Conservation (phyloP, 2,113 vertebrate genomes). For the Megaptera novaeangliae region DNA sequence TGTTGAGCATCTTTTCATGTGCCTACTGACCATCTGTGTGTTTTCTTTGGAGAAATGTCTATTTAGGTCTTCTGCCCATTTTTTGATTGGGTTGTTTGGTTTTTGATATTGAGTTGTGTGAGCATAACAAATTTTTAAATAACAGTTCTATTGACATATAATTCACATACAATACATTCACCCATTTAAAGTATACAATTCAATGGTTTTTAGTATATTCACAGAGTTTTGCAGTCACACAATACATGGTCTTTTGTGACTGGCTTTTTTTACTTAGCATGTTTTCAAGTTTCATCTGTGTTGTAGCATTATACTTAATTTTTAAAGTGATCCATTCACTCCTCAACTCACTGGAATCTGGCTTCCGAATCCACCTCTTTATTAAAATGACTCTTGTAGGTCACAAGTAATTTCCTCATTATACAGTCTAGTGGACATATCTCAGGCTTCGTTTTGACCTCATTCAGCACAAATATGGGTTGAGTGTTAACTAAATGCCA, state of each 20-base stretch:
- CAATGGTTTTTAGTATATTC: not conserved
- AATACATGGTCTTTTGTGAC: not conserved
- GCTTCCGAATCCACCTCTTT: not conserved
- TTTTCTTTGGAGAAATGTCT: not conserved
- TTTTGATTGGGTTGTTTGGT: not conserved
- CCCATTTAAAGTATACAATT: not conserved
- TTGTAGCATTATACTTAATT: not conserved
- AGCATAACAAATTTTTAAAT: not conserved
- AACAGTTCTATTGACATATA: not conserved
- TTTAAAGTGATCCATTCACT: not conserved
- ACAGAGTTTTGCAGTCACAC: not conserved
- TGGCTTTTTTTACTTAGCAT: not conserved
- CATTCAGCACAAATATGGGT: not conserved
- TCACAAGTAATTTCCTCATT: not conserved
- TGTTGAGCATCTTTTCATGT: not conserved
- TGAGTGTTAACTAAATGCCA: not conserved
- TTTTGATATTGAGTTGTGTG: not conserved
- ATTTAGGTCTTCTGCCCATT: not conserved
- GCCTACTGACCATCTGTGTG: not conserved
- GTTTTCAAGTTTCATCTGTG: not conserved
- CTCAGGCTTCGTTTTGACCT: not conserved
- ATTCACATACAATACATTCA: not conserved
- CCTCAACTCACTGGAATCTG: not conserved
- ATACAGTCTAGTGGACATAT: not conserved
- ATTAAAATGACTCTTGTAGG: not conserved